A percentile compares a stretch with the other conserved stretches of the same genome.
phyloP scores from a whole-genome alignment of 1,140 invertebrate genomes.

The Neodiprion lecontei region DNA sequence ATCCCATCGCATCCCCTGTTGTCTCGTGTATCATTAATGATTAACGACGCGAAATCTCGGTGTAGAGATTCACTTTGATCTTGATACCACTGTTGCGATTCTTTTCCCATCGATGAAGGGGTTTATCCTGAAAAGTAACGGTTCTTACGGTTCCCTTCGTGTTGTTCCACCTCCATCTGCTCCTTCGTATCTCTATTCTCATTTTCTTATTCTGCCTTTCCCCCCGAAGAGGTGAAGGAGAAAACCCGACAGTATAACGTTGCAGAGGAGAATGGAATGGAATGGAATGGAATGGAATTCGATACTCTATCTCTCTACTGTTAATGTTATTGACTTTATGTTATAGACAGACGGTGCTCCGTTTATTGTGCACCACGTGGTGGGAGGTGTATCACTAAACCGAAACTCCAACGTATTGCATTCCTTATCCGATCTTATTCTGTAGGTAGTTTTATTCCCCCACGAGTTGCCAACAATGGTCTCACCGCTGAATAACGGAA shows the following conservation, averaged over 20 bases:
- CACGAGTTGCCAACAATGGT: background rate
- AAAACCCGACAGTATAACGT: background rate
- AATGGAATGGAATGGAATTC: background rate
- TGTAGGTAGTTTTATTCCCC: background rate
- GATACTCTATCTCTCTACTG: background rate
- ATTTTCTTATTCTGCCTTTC: no score
- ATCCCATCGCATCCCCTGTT: no score
- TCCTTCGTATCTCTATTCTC: no score
- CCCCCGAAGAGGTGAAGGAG: no score
- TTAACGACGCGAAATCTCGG: constrained; percentile 1
- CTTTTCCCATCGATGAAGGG: background rate
- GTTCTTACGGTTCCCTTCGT: no score
- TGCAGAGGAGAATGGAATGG: background rate
- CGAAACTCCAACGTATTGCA: background rate
- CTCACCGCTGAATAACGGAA: no score
- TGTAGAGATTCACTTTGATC: background rate
- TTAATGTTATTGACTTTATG: constrained; percentile 8
- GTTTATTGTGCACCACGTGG: background rate
- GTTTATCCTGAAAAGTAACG: no score
- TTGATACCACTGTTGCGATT: background rate
- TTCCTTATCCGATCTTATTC: background rate
- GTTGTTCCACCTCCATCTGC: no score
- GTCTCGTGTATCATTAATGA: background rate
- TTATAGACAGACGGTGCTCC: background rate
- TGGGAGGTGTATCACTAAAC: background rate